Base-by-base conservation (phyloP, 2,888 invertebrate species). In the Cantharis rustica region DNA sequence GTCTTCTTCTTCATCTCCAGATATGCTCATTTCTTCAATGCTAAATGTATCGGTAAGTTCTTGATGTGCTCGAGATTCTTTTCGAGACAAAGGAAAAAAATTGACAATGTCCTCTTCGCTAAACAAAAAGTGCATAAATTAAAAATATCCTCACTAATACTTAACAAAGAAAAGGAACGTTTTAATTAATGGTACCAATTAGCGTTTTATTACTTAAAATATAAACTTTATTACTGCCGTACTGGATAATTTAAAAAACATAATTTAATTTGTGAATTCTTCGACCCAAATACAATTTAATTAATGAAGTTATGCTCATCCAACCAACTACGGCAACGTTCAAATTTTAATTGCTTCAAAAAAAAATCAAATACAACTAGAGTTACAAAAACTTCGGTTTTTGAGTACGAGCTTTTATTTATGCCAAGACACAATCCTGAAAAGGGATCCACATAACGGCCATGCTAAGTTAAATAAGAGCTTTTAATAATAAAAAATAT, bases 21-120 rank as follows among this genome's bases (percentile, higher is more conserved):
- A 91, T 84, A 91, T 89, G 87, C 91, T 91, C 87, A 92, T 90
- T 85, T 92, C 91, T 87, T 92, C 91, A 86, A 91, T 91, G 79
- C 91, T 91, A 81, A 92, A 89, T 79, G 91, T 91, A 83, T 91
- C 90, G n/a, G 91, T 90, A 72, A 92, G 88, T 83, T 91, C 91
- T 80, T 89, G 89, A 77, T 90, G 90, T 61, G 86, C 84, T 77
- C 86, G 83, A 47, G 86, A 85, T 81, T 88, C 88, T 79, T 88
- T 88, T 63, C 87, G 83, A 1, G 87, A 86, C 68, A 90, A 84
- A 9, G 90, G 90, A 83, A 90, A 90, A 84, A 90, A 90, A 82
- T 90, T 89, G 17, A 88, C 88, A 71, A 90, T 88, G 78, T 90
- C 90, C 83, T 90, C 89, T 83, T 90, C 89, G 83, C 90, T 90